phyloP scores from a whole-genome alignment of 1,140 invertebrate species.

The Drosophila arizonae region DNA sequence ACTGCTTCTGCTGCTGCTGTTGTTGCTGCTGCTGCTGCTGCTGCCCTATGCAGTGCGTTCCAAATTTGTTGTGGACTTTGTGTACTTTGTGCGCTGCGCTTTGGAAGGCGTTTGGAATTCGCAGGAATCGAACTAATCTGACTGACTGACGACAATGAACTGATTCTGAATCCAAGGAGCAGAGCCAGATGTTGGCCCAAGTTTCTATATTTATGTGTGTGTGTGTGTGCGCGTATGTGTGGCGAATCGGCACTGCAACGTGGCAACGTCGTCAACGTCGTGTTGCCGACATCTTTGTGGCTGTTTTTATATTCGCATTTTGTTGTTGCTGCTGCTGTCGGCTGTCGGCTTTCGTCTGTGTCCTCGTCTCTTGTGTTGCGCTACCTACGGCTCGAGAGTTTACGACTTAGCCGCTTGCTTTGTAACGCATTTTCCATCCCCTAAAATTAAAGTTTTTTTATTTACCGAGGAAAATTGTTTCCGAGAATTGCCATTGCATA shows the following conservation, averaged over 20 bases:
- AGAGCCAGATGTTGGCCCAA: slow-evolving; percentile 68
- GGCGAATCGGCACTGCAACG: slow-evolving; percentile 70
- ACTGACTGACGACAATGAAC: slow-evolving; percentile 77
- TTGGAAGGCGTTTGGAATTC: slow-evolving; percentile 53
- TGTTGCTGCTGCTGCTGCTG: slow-evolving; percentile 24
- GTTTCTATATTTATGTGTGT: slow-evolving; percentile 36
- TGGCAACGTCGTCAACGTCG: slow-evolving; percentile 51
- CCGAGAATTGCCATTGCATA: slow-evolving; percentile 22
- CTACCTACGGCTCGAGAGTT: slow-evolving; percentile 4
- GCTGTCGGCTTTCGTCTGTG: slow-evolving; percentile 20
- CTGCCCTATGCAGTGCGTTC: slow-evolving; percentile 38
- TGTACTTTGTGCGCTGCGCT: slow-evolving; percentile 44
- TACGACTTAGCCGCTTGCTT: neutral
- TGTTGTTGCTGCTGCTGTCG: slow-evolving; percentile 3
- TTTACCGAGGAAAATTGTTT: neutral
- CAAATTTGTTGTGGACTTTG: slow-evolving; percentile 38
- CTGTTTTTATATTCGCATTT: slow-evolving; percentile 25
- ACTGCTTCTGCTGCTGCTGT: slow-evolving; percentile 23
- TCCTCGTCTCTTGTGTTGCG: slow-evolving; percentile 23
- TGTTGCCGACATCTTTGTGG: slow-evolving; percentile 40
- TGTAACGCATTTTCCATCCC: slow-evolving; percentile 7
- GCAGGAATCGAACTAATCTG: slow-evolving; percentile 69
- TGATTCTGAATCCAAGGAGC: slow-evolving; percentile 67
- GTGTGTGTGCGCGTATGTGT: slow-evolving; percentile 19
- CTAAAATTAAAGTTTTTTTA: neutral